phyloP scores from a whole-genome alignment of 1,140 invertebrate genomes.

The Drosophila littoralis region DNA sequence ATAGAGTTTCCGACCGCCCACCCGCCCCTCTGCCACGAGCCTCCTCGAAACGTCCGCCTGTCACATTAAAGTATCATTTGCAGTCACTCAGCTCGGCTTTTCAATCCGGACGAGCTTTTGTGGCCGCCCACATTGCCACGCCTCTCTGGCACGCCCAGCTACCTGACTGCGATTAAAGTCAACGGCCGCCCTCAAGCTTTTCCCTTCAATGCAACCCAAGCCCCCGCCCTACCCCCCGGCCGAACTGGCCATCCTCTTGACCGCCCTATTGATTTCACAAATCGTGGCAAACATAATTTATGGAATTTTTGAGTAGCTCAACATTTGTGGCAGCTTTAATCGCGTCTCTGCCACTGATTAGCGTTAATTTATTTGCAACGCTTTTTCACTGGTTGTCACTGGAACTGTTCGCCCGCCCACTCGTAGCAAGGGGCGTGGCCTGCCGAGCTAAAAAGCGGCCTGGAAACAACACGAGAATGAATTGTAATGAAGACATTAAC shows the following conservation, averaged over 20 bases:
- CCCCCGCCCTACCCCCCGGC: not conserved
- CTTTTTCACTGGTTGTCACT: constrained; percentile 18
- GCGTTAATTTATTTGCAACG: constrained; percentile 45
- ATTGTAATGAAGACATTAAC: constrained; percentile 81
- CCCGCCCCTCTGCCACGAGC: not conserved
- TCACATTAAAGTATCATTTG: constrained; percentile 81
- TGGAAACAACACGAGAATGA: constrained; percentile 44
- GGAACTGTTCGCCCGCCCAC: not conserved
- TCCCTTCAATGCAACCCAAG: not conserved
- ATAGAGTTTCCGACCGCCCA: constrained; percentile 28
- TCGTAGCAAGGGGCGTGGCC: not conserved
- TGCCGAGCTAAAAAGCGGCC: constrained; percentile 4
- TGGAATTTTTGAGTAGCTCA: constrained; percentile 42
- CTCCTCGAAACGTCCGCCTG: constrained; percentile 48
- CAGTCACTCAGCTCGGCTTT: constrained; percentile 63
- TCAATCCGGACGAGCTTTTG: constrained; percentile 38
- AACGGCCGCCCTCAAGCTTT: constrained; percentile 45
- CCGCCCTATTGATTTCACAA: constrained; percentile 66
- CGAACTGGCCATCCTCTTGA: not conserved
- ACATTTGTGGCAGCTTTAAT: constrained; percentile 16
- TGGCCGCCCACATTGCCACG: constrained; percentile 22
- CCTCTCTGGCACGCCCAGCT: constrained; percentile 11
- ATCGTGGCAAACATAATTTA: constrained; percentile 63
- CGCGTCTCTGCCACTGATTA: constrained; percentile 33
- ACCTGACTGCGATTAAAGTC: constrained; percentile 61